Percentiles rank a stretch among this genome's conserved stretches.
Conservation (phyloP, 2,888 invertebrate genomes). For the Ceraclea dissimilis region DNA sequence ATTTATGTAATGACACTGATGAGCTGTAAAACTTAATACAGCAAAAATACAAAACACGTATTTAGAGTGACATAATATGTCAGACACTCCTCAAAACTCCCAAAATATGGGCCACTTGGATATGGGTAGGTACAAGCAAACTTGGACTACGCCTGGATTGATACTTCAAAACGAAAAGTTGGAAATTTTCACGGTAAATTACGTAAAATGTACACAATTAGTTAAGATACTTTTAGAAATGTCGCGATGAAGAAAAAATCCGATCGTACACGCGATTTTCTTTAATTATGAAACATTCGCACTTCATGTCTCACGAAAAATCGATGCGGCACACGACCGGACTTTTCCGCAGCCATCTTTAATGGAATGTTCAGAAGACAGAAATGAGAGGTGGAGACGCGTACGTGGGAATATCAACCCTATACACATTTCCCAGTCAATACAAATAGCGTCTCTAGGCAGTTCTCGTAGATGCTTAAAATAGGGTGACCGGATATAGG, state of each 20-base stretch:
- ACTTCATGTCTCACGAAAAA: constrained; percentile 21
- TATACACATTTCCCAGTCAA: constrained; percentile 11
- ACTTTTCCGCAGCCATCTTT: constrained; percentile 23
- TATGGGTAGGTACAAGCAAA: constrained; percentile 3
- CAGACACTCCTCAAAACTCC: constrained; percentile 7
- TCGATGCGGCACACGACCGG: constrained; percentile 21
- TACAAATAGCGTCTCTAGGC: constrained; percentile 8
- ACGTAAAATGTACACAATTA: constrained; percentile 1
- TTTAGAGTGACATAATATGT: neutral
- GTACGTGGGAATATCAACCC: constrained; percentile 15
- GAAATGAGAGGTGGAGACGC: constrained; percentile 6
- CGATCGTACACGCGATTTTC: constrained; percentile 14
- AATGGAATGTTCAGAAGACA: constrained; percentile 17
- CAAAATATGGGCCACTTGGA: constrained; percentile 5
- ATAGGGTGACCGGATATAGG: constrained; percentile 11
- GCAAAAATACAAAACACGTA: neutral
- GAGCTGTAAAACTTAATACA: neutral
- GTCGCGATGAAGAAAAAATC: constrained; percentile 14
- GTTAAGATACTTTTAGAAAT: neutral
- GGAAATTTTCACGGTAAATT: constrained; percentile 3
- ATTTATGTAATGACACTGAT: neutral
- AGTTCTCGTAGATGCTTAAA: constrained; percentile 11
- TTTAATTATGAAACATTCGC: constrained; percentile 17
- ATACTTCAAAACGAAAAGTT: constrained; percentile 3
- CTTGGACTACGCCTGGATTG: neutral